These are phyloP conservation scores for Heterotis niloticus DNA, from an alignment of 2,113 vertebrate species.

Conservation along the genomic window DNA sequence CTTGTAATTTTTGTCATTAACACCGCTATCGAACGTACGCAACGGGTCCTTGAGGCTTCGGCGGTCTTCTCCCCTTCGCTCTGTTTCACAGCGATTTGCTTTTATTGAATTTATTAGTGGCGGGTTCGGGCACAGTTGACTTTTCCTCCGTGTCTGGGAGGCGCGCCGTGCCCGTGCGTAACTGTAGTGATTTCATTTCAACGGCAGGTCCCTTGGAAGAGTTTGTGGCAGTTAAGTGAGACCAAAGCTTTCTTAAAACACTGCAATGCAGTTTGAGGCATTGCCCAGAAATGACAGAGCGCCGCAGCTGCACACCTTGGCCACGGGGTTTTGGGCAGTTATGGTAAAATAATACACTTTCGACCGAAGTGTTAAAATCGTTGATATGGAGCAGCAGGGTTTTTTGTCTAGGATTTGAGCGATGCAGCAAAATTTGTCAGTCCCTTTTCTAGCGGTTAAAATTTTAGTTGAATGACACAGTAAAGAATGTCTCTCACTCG, in stretches of 20 bases:
- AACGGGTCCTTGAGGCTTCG: slow-evolving; percentile 5
- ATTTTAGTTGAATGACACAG: no score
- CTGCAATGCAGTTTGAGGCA: not conserved
- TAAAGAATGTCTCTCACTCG: no score
- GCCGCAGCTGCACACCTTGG: no score
- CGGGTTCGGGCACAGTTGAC: not conserved
- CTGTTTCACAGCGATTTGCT: not conserved
- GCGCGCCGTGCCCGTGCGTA: not conserved
- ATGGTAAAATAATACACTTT: no score
- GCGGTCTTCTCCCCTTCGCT: slow-evolving; percentile 3
- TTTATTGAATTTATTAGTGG: slow-evolving; percentile 14
- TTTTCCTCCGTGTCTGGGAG: not conserved
- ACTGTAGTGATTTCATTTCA: not conserved
- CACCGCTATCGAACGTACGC: slow-evolving; percentile 14
- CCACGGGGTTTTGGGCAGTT: no score
- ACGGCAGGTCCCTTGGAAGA: not conserved
- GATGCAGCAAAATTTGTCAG: no score
- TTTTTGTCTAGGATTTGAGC: no score
- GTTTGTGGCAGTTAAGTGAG: not conserved
- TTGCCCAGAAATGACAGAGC: no score
- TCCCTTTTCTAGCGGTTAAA: no score
- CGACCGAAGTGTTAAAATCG: no score
- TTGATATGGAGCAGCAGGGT: no score
- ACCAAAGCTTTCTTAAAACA: not conserved
- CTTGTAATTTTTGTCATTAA: slow-evolving; percentile 27